Evolutionary conservation across 2,888 invertebrate species (phyloP).

Genomic region (Ennomos quercinarius): DNA sequence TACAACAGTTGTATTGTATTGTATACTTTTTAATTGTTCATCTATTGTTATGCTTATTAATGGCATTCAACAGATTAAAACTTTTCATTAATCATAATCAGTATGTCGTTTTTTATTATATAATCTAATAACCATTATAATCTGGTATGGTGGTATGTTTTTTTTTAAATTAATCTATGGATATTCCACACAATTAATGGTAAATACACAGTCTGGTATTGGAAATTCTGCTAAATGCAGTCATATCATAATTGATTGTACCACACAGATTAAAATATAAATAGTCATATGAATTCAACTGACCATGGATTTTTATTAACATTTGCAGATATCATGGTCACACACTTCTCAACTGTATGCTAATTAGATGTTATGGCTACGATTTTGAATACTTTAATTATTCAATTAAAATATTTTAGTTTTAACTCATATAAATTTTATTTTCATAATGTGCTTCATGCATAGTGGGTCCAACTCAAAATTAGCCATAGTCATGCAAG

Average conservation of each 20-base stretch:
- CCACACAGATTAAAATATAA: constrained; percentile 8
- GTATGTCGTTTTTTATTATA: no score
- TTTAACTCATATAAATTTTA: constrained; percentile 12
- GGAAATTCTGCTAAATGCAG: constrained; percentile 4
- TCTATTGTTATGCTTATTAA: no score
- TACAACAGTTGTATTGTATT: no score
- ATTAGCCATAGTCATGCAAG: constrained; percentile 25
- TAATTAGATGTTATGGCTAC: constrained; percentile 35
- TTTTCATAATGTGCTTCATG: constrained; percentile 37
- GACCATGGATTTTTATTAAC: constrained; percentile 42
- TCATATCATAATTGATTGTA: constrained; percentile 13
- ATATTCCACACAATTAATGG: no score
- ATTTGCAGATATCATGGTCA: constrained; percentile 41
- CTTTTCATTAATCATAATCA: no score
- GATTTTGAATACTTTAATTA: constrained; percentile 21
- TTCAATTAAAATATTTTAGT: constrained; percentile 21
- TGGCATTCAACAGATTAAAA: no score
- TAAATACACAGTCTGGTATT: no score
- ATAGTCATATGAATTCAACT: constrained; percentile 22
- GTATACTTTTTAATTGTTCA: no score
- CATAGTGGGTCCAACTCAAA: constrained; percentile 23
- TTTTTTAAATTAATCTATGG: no score
- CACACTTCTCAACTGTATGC: constrained; percentile 29
- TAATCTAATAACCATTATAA: no score
- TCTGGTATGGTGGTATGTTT: no score